These are phyloP conservation scores for Rallus crepitans DNA, from an alignment of 2,797 vertebrate species.

Conservation along the genomic window DNA sequence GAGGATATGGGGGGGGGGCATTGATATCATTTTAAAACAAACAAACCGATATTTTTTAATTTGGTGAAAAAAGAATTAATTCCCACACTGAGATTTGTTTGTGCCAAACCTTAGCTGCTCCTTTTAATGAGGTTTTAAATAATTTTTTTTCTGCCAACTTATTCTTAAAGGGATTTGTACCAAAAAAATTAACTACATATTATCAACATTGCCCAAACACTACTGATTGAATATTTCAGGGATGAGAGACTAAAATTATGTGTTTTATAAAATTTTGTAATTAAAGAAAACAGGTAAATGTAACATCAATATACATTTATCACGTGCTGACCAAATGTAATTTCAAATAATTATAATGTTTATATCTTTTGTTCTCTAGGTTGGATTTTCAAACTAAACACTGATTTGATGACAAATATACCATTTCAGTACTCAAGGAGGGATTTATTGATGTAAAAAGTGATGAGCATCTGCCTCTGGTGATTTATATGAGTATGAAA, in stretches of 20 bases:
- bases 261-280: background rate
- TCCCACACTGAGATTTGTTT: constrained; percentile 56
- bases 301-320: background rate
- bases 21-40: constrained; percentile 52
- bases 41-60: constrained; percentile 40
- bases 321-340: constrained; percentile 59
- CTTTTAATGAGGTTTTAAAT: constrained; percentile 72
- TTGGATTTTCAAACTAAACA: constrained; percentile 73
- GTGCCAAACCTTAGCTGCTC: constrained; percentile 63
- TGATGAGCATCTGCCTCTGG: constrained; percentile 60
- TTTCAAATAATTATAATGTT: constrained; percentile 50
- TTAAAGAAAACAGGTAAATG: background rate
- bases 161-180: constrained; percentile 66
- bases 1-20: background rate
- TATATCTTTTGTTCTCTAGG: constrained; percentile 53
- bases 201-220: background rate
- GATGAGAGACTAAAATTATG: background rate
- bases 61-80: constrained; percentile 70
- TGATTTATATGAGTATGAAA: constrained; percentile 63
- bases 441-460: constrained; percentile 71
- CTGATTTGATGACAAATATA: constrained; percentile 50
- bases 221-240: constrained; percentile 14
- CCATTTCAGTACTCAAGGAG: constrained; percentile 67
- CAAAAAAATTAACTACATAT: constrained; percentile 1
- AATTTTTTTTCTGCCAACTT: constrained; percentile 66